Percentiles rank a stretch among this genome's conserved stretches.
phyloP scores from a whole-genome alignment of 2,888 invertebrate species.

The Cylindroiulus punctatus region DNA sequence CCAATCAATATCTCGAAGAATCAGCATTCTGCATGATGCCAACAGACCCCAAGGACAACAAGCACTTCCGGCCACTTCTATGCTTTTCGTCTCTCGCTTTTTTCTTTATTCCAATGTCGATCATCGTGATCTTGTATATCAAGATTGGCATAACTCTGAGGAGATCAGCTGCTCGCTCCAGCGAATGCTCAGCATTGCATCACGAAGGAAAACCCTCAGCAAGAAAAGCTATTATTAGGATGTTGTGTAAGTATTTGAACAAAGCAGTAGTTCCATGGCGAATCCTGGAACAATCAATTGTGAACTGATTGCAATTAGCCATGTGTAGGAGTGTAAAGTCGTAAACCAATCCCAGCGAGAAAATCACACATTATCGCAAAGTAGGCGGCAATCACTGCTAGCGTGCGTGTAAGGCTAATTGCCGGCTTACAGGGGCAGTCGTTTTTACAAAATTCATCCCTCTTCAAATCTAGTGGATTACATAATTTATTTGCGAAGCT shows the following conservation, averaged over 20 bases:
- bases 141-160: slow-evolving; percentile 72
- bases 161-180: slow-evolving; percentile 54
- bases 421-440: not conserved
- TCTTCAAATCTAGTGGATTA: not conserved
- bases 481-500: not conserved
- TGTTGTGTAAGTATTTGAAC: slow-evolving; percentile 63
- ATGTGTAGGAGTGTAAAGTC: not conserved
- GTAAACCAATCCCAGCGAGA: not conserved
- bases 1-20: slow-evolving; percentile 67
- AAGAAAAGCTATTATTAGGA: slow-evolving; percentile 63
- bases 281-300: not conserved
- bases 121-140: slow-evolving; percentile 81
- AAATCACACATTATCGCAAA: not conserved
- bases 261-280: not conserved
- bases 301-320: too few relatives aligned
- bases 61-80: slow-evolving; percentile 75
- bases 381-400: not conserved
- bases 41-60: slow-evolving; percentile 68
- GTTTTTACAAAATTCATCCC: not conserved
- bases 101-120: slow-evolving; percentile 78
- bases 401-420: not conserved
- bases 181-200: slow-evolving; percentile 49
- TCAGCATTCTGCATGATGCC: slow-evolving; percentile 82
- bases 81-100: slow-evolving; percentile 84
- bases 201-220: slow-evolving; percentile 56